Base-by-base conservation (phyloP, 2,888 invertebrate species). In the Lymantria dispar region DNA sequence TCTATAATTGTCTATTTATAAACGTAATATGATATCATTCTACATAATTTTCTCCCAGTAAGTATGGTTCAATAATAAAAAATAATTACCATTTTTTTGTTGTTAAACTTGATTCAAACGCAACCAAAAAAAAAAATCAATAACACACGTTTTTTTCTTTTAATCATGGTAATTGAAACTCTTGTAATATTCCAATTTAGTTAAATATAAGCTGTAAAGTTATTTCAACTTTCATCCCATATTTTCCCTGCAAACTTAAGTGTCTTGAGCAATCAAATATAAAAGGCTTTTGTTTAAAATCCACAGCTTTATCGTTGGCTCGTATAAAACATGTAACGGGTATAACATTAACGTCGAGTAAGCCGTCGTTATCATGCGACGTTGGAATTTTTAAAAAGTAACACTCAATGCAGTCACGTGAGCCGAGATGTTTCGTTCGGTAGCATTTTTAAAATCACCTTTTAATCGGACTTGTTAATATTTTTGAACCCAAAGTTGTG, bases 381-480 rank as follows among this genome's bases (percentile, higher is more conserved):
- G 58, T 65, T 70, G 72, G 72, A 74, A 76, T 78, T 74, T 47
- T 78, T 66, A 70, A 76, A 73, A 68, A 78, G 64, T 64, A 65
- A 62, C 54, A 60, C 56, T 62, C 58, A 60, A 64, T 65, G 62
- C 56, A 56, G 58, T 64, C 67, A 60, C 64, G 55, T 67, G 62
- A 53, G 51, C 56, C 58, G 58, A 59, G 58, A 64, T 63, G 52
- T 60, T 64, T 65, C 64, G 57, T 65, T 64, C 78, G 64, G 80
- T 78, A 79, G 79, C 77, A 54, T 70, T 72, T 76, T 71, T 70
- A 74, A 73, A 74, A 71, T 74, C 74, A 68, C 62, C 59, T 68
- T 62, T 64, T 76, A 76, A 77, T 76, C 72, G 63, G 58, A 62
- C 70, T 69, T 33, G n/a, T 72, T 71, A 72, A 77, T 78, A 78